These are phyloP conservation scores for Pollenia labialis DNA, from an alignment of 2,888 invertebrate species.

Conservation along the genomic window DNA sequence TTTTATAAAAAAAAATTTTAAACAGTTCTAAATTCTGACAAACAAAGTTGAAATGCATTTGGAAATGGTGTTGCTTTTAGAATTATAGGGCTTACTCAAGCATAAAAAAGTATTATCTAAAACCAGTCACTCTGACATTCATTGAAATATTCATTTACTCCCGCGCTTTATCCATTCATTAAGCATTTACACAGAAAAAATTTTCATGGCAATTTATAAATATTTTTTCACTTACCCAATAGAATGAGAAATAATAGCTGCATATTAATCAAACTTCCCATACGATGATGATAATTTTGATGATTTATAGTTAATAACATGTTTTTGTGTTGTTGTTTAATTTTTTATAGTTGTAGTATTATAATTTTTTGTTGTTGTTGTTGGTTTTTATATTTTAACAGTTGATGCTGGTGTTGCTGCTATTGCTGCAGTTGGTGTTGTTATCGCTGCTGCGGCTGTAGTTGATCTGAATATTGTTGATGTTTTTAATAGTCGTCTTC, in stretches of 20 bases:
- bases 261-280: slow-evolving; percentile 72
- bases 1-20: too few species aligned
- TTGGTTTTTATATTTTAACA: slow-evolving; percentile 26
- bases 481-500: slow-evolving; percentile 66
- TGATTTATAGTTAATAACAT: slow-evolving; percentile 72
- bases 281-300: slow-evolving; percentile 68
- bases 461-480: slow-evolving; percentile 34
- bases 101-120: slow-evolving; percentile 10
- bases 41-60: too few species aligned
- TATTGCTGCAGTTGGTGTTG: background rate
- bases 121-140: slow-evolving; percentile 35
- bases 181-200: background rate
- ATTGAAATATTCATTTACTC: background rate
- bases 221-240: slow-evolving; percentile 68
- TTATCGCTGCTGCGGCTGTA: slow-evolving; percentile 1
- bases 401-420: slow-evolving; percentile 5
- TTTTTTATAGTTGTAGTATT: slow-evolving; percentile 19
- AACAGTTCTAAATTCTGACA: too few species aligned
- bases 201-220: slow-evolving; percentile 12
- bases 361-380: background rate
- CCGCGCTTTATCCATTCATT: background rate
- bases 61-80: too few species aligned
- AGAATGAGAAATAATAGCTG: slow-evolving; percentile 72
- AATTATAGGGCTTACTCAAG: too few species aligned
- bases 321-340: slow-evolving; percentile 35